A percentile compares a stretch with the other conserved stretches of the same genome.
Conservation (phyloP, 2,888 invertebrate species). For the Sinohyriopsis cumingii region DNA sequence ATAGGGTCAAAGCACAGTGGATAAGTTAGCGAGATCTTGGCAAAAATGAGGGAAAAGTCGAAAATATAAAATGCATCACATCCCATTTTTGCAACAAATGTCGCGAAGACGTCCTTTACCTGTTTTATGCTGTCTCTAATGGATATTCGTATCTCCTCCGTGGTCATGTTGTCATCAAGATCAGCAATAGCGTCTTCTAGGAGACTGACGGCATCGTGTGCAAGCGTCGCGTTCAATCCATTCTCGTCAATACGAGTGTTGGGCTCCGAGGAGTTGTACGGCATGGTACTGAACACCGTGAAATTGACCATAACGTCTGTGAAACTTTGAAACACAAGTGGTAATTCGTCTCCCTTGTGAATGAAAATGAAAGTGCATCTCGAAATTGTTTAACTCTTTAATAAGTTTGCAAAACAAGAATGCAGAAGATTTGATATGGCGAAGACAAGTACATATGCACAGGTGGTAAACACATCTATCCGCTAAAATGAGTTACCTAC, state of each 20-base stretch:
- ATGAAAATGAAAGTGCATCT: not conserved
- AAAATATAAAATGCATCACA: no score
- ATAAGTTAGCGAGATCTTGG: no score
- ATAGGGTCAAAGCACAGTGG: no score
- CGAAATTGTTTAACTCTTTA: not conserved
- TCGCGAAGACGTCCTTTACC: constrained; percentile 12
- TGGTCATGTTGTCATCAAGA: constrained; percentile 15
- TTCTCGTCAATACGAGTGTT: constrained; percentile 3
- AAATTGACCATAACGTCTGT: constrained; percentile 57
- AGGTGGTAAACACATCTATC: no score
- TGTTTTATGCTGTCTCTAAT: constrained; percentile 21
- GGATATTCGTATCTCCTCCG: constrained; percentile 19
- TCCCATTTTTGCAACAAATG: no score
- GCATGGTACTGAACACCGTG: constrained; percentile 52
- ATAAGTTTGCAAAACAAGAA: no score
- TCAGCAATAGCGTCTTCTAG: constrained; percentile 15
- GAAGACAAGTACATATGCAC: no score
- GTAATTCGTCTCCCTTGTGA: constrained; percentile 48
- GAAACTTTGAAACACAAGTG: constrained; percentile 42
- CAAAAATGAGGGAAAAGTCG: no score
- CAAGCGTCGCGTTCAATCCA: constrained; percentile 31
- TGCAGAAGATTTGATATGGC: no score
- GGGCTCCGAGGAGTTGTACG: constrained; percentile 28
- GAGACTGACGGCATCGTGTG: constrained; percentile 29
- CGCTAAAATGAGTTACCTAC: no score